These are phyloP conservation scores for Boloria euphrosyne DNA, from an alignment of 2,888 invertebrate species.

Conservation along the genomic window DNA sequence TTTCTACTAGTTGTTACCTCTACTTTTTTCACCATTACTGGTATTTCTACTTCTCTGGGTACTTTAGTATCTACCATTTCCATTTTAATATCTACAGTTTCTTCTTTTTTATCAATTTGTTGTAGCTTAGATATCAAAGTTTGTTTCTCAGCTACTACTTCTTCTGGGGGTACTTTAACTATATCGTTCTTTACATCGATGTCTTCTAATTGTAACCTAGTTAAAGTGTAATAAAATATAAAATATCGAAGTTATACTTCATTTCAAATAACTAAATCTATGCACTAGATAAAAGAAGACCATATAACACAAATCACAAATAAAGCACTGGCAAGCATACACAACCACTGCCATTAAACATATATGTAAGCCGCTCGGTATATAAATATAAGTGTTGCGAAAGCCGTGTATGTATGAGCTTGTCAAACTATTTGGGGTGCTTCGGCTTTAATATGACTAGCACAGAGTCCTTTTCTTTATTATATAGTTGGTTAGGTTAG, in stretches of 20 bases:
- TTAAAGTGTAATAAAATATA: conserved; percentile 24
- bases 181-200: conserved; percentile 55
- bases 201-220: conserved; percentile 67
- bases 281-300: too few relatives aligned
- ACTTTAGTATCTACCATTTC: conserved; percentile 32
- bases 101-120: conserved; percentile 65
- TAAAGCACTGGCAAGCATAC: too few relatives aligned
- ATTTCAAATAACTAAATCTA: neutral
- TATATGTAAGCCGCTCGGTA: too few relatives aligned
- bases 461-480: too few relatives aligned
- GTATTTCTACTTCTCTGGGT: conserved; percentile 43
- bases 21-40: conserved; percentile 58
- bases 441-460: too few relatives aligned
- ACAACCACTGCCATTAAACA: too few relatives aligned
- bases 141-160: conserved; percentile 71
- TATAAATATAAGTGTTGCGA: too few relatives aligned
- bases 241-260: neutral
- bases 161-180: conserved; percentile 60
- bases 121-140: conserved; percentile 68
- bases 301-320: too few relatives aligned
- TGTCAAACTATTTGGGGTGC: too few relatives aligned
- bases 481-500: too few relatives aligned
- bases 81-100: conserved; percentile 39
- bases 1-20: conserved; percentile 51
- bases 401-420: too few relatives aligned